Evolutionary conservation across 2,888 invertebrate species (phyloP).

Genomic region (Zaprionus obscuricornis): DNA sequence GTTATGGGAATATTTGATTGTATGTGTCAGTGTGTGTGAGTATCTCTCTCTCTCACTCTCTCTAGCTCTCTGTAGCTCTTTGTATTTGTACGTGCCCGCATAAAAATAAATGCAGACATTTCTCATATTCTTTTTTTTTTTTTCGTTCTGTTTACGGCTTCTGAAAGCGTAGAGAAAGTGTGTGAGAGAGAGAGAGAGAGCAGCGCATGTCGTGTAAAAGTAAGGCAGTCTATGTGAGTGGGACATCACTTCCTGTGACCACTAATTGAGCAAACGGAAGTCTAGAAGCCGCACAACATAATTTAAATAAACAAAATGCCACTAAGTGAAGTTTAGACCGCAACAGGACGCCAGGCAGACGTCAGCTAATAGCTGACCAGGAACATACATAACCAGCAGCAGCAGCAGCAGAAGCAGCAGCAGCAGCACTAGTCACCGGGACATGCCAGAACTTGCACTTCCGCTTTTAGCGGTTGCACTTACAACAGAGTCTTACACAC

Average conservation of each 20-base stretch:
- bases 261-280: slow-evolving; percentile 77
- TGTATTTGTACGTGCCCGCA: slow-evolving; percentile 48
- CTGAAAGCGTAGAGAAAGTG: too few species aligned
- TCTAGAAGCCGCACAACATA: slow-evolving; percentile 75
- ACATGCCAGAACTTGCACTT: slow-evolving; percentile 15
- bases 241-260: slow-evolving; percentile 59
- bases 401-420: slow-evolving; percentile 2
- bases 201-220: too few species aligned
- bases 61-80: not conserved
- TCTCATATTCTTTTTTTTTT: slow-evolving; percentile 28
- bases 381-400: not conserved
- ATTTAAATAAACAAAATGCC: slow-evolving; percentile 77
- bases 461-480: slow-evolving; percentile 45
- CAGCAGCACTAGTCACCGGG: too few species aligned
- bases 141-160: not conserved
- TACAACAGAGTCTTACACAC: slow-evolving; percentile 7
- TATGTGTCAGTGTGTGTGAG: slow-evolving; percentile 1
- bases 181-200: too few species aligned
- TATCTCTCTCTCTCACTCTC: too few species aligned
- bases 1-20: slow-evolving; percentile 35
- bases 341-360: slow-evolving; percentile 66
- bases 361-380: slow-evolving; percentile 7
- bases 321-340: slow-evolving; percentile 74
- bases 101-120: slow-evolving; percentile 58
- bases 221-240: slow-evolving; percentile 5